Conservation (phyloP, 2,113 vertebrate genomes). For the Agelaius tricolor region DNA sequence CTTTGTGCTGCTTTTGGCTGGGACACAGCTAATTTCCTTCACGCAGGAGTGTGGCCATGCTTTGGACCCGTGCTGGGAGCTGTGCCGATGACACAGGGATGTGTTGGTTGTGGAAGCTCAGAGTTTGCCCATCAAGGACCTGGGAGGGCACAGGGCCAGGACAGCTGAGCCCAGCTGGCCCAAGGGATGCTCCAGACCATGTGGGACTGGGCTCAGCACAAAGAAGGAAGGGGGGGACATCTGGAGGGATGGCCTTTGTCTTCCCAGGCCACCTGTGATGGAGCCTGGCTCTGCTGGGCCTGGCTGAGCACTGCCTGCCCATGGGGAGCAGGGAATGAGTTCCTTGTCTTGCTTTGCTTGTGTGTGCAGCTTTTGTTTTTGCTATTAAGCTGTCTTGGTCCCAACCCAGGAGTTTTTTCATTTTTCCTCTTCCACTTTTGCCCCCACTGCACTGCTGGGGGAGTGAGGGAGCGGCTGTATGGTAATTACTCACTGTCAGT, state of each 20-base stretch:
- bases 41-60: background rate
- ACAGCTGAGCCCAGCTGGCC: background rate
- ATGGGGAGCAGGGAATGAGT: background rate
- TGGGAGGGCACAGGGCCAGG: no score
- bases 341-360: background rate
- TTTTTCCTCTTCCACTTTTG: background rate
- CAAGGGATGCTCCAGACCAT: no score
- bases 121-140: background rate
- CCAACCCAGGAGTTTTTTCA: background rate
- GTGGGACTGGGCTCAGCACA: background rate
- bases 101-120: background rate
- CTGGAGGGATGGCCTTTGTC: background rate
- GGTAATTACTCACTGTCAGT: background rate
- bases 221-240: background rate
- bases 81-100: background rate
- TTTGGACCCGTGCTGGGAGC: background rate
- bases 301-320: background rate
- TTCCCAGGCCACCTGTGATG: background rate
- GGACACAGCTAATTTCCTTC: background rate
- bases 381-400: background rate
- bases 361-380: background rate
- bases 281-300: background rate
- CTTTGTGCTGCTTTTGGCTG: background rate
- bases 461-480: rapidly evolving
- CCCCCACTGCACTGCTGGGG: no score